Percentiles rank a stretch among this genome's conserved stretches.
These are phyloP conservation scores for Eristalis intricaria DNA, from an alignment of 2,888 invertebrate species.

Conservation along the genomic window DNA sequence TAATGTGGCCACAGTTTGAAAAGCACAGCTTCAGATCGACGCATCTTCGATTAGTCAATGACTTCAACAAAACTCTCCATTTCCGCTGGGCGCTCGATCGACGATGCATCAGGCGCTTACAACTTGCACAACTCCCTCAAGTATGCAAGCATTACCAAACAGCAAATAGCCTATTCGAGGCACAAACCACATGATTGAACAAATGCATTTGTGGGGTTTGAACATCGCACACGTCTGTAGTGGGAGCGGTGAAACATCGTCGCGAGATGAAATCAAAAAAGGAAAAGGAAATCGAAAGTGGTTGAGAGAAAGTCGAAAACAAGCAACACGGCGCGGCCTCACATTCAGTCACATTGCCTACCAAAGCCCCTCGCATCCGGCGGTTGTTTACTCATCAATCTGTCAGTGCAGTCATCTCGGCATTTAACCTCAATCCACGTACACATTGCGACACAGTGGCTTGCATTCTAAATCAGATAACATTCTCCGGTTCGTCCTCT, in stretches of 20 bases:
- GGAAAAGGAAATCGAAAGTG: constrained; percentile 1
- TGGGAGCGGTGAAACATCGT: not conserved
- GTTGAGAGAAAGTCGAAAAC: not conserved
- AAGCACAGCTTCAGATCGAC: not conserved
- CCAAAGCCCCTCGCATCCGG: not conserved
- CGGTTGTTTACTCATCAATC: not conserved
- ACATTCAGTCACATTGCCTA: too few species aligned
- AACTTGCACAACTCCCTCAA: not conserved
- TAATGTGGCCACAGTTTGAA: too few species aligned
- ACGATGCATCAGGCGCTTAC: not conserved
- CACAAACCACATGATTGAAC: not conserved
- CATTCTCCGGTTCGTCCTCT: not conserved
- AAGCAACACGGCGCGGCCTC: not conserved
- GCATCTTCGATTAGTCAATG: not conserved
- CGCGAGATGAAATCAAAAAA: not conserved
- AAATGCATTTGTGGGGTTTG: constrained; percentile 11
- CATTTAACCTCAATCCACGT: not conserved
- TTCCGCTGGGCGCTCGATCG: too few species aligned
- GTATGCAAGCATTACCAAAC: not conserved
- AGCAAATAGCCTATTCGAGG: not conserved
- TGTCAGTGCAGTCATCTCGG: not conserved
- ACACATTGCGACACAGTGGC: not conserved
- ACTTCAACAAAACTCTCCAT: not conserved
- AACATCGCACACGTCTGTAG: not conserved
- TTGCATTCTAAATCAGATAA: not conserved